Conservation (phyloP, 2,113 vertebrate genomes). For the Chloroceryle aenea region DNA sequence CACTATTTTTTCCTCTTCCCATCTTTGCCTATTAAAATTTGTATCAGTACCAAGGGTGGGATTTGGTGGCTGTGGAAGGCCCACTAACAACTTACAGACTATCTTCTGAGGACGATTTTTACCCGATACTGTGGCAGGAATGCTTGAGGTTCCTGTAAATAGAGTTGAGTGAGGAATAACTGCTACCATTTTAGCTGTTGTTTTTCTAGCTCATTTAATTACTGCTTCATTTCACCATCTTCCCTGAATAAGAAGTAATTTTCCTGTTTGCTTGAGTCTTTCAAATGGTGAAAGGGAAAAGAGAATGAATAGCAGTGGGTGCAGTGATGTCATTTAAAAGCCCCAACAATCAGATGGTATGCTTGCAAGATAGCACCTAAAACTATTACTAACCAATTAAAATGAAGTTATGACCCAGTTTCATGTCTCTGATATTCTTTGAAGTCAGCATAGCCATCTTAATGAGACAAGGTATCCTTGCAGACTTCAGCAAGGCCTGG, state of each 20-base stretch:
- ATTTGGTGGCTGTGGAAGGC: background rate
- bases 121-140: slow-evolving; percentile 7
- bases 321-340: background rate
- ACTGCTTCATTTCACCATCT: background rate
- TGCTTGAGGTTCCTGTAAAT: background rate
- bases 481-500: background rate
- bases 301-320: background rate
- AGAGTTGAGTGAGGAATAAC: background rate
- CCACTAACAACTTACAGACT: background rate
- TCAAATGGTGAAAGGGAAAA: background rate
- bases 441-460: background rate
- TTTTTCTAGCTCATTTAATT: slow-evolving; percentile 30
- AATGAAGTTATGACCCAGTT: background rate
- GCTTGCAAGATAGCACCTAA: background rate
- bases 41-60: background rate
- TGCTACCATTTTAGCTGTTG: background rate
- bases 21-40: background rate
- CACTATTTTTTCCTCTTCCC: background rate
- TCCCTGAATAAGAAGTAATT: background rate
- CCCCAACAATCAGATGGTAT: background rate
- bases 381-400: background rate
- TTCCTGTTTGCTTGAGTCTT: background rate
- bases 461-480: background rate
- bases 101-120: slow-evolving; percentile 13
- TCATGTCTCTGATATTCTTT: background rate